Evolutionary conservation across 2,797 vertebrate species (phyloP).

Genomic region (Triplophysa yarkandensis): DNA sequence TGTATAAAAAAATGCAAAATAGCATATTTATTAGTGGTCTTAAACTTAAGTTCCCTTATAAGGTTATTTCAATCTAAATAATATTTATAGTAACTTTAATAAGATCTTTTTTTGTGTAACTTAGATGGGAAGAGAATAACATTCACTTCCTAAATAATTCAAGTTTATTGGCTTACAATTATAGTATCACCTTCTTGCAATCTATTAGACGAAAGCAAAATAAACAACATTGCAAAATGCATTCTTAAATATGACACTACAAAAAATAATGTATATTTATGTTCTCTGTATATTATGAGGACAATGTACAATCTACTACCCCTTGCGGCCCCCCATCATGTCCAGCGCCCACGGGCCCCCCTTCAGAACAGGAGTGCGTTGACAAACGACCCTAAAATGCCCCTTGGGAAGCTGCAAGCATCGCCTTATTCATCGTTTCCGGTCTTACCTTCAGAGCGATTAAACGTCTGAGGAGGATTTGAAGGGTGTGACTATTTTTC

Average conservation of each 20-base stretch:
- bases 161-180: too few species aligned
- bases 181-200: neutral
- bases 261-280: too few species aligned
- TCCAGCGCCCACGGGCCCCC: slow-evolving; percentile 62
- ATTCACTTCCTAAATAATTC: neutral
- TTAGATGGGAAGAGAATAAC: neutral
- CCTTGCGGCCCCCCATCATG: slow-evolving; percentile 72
- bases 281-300: too few species aligned
- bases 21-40: neutral
- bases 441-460: slow-evolving; percentile 55
- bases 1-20: neutral
- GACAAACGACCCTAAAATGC: slow-evolving; percentile 76
- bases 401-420: slow-evolving; percentile 22
- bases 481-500: neutral
- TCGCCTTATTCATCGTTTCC: neutral
- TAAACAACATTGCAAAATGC: neutral
- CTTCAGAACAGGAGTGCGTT: slow-evolving; percentile 71
- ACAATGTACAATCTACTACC: slow-evolving; percentile 52
- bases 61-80: neutral
- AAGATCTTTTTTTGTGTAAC: too few species aligned
- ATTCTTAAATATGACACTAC: too few species aligned
- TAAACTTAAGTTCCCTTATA: too few species aligned
- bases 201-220: neutral
- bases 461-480: neutral
- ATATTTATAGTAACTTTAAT: too few species aligned